Percentiles rank a stretch among this genome's conserved stretches.
Conservation (phyloP, 1,140 invertebrate genomes). For the Phortica variegata region DNA sequence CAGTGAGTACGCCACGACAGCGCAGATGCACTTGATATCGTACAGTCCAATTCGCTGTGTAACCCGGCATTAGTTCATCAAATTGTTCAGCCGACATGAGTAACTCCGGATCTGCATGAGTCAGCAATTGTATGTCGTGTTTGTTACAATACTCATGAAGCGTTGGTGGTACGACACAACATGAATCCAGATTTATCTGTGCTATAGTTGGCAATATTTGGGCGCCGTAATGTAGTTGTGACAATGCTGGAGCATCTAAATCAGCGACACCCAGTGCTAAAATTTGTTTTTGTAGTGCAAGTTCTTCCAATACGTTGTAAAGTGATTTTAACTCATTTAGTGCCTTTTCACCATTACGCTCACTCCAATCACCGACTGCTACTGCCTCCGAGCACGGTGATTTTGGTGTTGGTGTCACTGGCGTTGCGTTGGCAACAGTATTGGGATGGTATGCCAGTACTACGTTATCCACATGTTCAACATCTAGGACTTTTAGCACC, state of each 20-base stretch:
- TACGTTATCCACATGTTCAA: slow-evolving; percentile 51
- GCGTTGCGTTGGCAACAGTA: slow-evolving; percentile 32
- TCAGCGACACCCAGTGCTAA: slow-evolving; percentile 84
- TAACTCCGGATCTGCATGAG: slow-evolving; percentile 92
- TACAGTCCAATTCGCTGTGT: slow-evolving; percentile 66
- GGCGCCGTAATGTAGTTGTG: slow-evolving; percentile 76
- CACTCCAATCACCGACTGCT: slow-evolving; percentile 54
- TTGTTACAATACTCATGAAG: slow-evolving; percentile 87
- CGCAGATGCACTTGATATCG: slow-evolving; percentile 86
- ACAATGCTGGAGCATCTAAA: slow-evolving; percentile 78
- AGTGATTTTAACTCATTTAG: slow-evolving; percentile 63
- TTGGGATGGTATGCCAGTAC: slow-evolving; percentile 53
- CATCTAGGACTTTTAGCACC: slow-evolving; percentile 40
- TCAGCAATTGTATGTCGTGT: slow-evolving; percentile 89
- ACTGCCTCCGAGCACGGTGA: slow-evolving; percentile 20
- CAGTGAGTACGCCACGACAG: slow-evolving; percentile 83
- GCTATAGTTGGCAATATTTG: slow-evolving; percentile 85
- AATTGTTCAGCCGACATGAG: slow-evolving; percentile 40
- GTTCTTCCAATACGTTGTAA: slow-evolving; percentile 57
- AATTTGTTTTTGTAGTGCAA: slow-evolving; percentile 56
- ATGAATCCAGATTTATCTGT: slow-evolving; percentile 93
- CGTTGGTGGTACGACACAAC: slow-evolving; percentile 91
- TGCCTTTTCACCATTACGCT: slow-evolving; percentile 36
- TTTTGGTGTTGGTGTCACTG: slow-evolving; percentile 26
- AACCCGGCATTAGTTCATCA: slow-evolving; percentile 30